Percentiles rank a stretch among this genome's conserved stretches.
These are phyloP conservation scores for Macaria liturata DNA, from an alignment of 2,888 invertebrate genomes.

Conservation along the genomic window DNA sequence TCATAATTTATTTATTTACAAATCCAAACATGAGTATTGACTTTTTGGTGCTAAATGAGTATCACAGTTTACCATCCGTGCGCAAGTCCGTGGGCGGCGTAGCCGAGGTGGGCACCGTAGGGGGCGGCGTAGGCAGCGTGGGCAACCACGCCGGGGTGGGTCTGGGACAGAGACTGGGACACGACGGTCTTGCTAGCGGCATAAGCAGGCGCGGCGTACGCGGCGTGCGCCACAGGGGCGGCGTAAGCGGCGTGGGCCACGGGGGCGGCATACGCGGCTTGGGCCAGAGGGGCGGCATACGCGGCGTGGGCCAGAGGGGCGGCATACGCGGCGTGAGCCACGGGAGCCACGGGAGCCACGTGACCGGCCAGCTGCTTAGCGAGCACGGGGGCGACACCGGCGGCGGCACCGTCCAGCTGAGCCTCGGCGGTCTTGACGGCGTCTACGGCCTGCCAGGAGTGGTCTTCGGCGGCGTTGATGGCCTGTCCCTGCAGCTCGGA, in stretches of 20 bases:
- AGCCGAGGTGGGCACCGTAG: slow-evolving; percentile 36
- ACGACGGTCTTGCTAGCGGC: slow-evolving; percentile 60
- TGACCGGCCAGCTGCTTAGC: slow-evolving; percentile 74
- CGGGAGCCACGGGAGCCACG: slow-evolving; percentile 42
- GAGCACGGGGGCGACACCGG: slow-evolving; percentile 70
- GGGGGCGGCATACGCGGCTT: slow-evolving; percentile 38
- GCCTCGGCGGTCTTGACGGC: slow-evolving; percentile 74
- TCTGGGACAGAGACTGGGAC: slow-evolving; percentile 66
- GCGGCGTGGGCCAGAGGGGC: slow-evolving; percentile 35
- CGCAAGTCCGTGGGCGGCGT: slow-evolving; percentile 40
- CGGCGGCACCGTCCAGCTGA: slow-evolving; percentile 74
- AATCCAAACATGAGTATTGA: slow-evolving; percentile 74
- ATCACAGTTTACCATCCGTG: slow-evolving; percentile 80
- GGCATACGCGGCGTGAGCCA: slow-evolving; percentile 33
- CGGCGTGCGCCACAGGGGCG: slow-evolving; percentile 45
- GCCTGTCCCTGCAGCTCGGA: slow-evolving; percentile 72
- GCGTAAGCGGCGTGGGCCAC: slow-evolving; percentile 41
- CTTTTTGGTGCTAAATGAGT: slow-evolving; percentile 67
- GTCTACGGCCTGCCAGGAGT: slow-evolving; percentile 76
- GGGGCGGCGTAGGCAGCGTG: slow-evolving; percentile 47
- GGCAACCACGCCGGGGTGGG: slow-evolving; percentile 62
- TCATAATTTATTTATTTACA: slow-evolving; percentile 72
- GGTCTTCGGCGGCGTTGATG: slow-evolving; percentile 75
- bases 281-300: slow-evolving; percentile 44
- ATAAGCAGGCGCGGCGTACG: slow-evolving; percentile 39